Conservation (phyloP, 2,888 invertebrate species). For the Metallyticus violacea region DNA sequence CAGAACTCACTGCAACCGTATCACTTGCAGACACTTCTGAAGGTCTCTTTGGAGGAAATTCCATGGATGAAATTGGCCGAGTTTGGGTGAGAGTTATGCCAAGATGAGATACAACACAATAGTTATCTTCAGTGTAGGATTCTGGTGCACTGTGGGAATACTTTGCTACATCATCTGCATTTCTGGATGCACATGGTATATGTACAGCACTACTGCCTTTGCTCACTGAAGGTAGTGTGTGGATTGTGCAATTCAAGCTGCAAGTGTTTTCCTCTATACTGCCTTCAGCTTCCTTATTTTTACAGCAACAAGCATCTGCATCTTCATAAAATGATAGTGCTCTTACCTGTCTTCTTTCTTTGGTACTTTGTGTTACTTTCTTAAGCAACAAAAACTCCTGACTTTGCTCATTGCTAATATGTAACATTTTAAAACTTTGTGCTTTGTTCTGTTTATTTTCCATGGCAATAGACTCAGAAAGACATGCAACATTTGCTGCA, state of each 20-base stretch:
- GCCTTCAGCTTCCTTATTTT: not conserved
- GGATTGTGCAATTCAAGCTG: too few relatives aligned
- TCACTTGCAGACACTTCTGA: not conserved
- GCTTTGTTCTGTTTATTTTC: not conserved
- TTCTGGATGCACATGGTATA: not conserved
- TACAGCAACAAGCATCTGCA: not conserved
- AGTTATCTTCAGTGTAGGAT: not conserved
- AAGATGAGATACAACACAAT: not conserved
- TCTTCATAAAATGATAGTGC: not conserved
- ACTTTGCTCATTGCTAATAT: not conserved
- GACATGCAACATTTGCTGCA: not conserved
- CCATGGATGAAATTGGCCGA: not conserved
- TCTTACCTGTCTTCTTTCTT: not conserved
- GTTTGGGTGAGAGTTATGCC: not conserved
- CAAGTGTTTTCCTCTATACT: not conserved
- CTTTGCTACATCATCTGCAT: not conserved
- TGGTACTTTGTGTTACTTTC: conserved; percentile 5
- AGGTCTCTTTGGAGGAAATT: not conserved
- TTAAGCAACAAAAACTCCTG: conserved; percentile 1
- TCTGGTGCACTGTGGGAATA: not conserved
- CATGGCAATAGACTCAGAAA: not conserved
- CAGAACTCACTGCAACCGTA: not conserved
- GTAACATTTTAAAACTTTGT: not conserved
- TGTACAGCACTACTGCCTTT: not conserved
- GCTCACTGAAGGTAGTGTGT: not conserved